A percentile compares a stretch with the other conserved stretches of the same genome.
Evolutionary conservation across 2,888 invertebrate genomes (phyloP).

Genomic region (Sceliomorpha sp.): DNA sequence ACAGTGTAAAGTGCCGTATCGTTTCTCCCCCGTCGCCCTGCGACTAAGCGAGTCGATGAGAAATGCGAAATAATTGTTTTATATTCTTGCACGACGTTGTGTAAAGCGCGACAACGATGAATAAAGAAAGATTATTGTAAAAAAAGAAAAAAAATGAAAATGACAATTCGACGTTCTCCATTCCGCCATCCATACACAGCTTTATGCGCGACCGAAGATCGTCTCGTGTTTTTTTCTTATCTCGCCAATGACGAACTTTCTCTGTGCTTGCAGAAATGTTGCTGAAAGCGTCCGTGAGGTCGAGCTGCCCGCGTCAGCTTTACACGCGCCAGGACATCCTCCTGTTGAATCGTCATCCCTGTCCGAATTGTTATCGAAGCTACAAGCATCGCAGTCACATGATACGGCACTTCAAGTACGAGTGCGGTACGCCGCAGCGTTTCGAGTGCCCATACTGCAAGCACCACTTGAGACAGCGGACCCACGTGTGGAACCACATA

Average conservation of each 20-base stretch:
- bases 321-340: constrained; percentile 22
- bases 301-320: constrained; percentile 25
- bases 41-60: too few relatives aligned
- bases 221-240: constrained; percentile 1
- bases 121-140: too few relatives aligned
- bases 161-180: too few relatives aligned
- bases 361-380: constrained; percentile 83
- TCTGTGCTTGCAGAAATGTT: constrained; percentile 42
- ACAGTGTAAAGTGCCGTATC: too few relatives aligned
- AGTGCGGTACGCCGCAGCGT: constrained; percentile 77
- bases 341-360: constrained; percentile 75
- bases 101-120: too few relatives aligned
- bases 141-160: too few relatives aligned
- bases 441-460: constrained; percentile 79
- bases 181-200: constrained; percentile 22
- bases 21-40: too few relatives aligned
- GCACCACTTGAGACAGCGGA: constrained; percentile 72
- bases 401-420: constrained; percentile 82
- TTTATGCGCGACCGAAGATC: constrained; percentile 9
- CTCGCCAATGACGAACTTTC: constrained; percentile 22
- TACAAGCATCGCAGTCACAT: constrained; percentile 84
- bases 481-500: constrained; percentile 76
- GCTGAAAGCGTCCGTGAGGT: constrained; percentile 28
- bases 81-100: too few relatives aligned
- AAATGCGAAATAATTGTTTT: too few relatives aligned